Percentiles rank a stretch among this genome's conserved stretches.
Conservation (phyloP, 64 coral and sea anemone genomes). For the Hydrozoanthus tunicans region DNA sequence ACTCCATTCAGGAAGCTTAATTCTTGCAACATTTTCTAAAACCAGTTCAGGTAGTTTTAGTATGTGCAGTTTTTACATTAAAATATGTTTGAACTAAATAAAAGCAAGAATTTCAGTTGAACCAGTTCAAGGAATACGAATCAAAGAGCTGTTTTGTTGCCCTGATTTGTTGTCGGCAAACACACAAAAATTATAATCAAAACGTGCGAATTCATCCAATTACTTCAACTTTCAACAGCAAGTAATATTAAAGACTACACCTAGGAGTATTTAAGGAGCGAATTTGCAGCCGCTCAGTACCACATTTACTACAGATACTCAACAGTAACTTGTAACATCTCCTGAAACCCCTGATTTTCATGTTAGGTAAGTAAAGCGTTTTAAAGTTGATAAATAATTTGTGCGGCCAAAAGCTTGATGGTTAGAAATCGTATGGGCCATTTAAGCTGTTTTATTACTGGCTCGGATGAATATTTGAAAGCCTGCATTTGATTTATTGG, state of each 20-base stretch:
- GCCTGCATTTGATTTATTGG: slow-evolving; percentile 3
- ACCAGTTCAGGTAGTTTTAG: background rate
- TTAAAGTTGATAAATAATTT: no score
- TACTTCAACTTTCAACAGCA: slow-evolving; percentile 57
- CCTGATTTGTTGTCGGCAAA: slow-evolving; percentile 39
- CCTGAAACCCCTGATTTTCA: background rate
- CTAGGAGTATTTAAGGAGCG: slow-evolving; percentile 37
- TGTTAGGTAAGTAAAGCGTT: background rate
- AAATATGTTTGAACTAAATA: background rate
- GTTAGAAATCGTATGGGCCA: background rate
- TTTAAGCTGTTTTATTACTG: no score
- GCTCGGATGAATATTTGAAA: background rate
- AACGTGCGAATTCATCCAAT: slow-evolving; percentile 52
- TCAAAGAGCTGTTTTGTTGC: background rate
- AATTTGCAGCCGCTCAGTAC: background rate
- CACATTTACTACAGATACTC: background rate
- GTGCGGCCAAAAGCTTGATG: no score
- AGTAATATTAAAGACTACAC: slow-evolving; percentile 46
- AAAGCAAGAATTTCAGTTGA: background rate
- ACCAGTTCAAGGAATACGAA: background rate
- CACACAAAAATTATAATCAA: slow-evolving; percentile 42
- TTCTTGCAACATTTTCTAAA: no score
- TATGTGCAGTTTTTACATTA: background rate
- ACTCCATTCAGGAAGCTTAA: no score
- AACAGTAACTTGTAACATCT: background rate